Evolutionary conservation across 2,888 invertebrate species (phyloP).

Genomic region (Disparrhopalites patrizii): DNA sequence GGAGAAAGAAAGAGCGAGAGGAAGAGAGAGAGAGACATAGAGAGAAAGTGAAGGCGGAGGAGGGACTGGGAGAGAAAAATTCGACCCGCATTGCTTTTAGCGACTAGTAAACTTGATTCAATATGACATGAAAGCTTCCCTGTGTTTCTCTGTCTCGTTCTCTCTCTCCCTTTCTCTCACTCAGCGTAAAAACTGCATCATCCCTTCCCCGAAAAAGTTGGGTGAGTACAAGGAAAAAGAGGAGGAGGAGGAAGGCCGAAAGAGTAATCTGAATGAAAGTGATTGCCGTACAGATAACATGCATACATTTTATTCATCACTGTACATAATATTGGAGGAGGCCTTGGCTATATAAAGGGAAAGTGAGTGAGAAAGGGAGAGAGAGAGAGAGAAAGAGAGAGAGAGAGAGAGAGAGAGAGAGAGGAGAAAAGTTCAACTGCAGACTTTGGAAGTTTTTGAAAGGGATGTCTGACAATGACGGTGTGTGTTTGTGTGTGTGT

Average conservation of each 20-base stretch:
- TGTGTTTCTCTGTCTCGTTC: not conserved
- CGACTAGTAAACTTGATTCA: no score
- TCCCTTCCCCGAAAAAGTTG: no score
- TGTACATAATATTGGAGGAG: not conserved
- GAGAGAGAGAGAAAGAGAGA: not conserved
- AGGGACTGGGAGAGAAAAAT: not conserved
- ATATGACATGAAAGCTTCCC: not conserved
- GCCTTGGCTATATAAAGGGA: not conserved
- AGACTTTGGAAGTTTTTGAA: no score
- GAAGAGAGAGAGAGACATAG: not conserved
- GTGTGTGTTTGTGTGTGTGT: not conserved
- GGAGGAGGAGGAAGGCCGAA: not conserved
- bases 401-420: no score
- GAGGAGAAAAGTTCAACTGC: no score
- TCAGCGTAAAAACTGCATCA: not conserved
- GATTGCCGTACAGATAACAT: constrained; percentile 8
- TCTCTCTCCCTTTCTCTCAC: no score
- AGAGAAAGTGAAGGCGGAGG: not conserved
- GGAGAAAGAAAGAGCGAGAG: not conserved
- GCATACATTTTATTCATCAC: no score
- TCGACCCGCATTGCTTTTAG: no score
- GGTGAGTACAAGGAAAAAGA: not conserved
- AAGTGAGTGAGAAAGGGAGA: not conserved
- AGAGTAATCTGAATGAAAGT: constrained; percentile 6
- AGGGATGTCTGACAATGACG: no score